Evolutionary conservation across 2,113 vertebrate species (phyloP), one percentile per base, ranked within the genome.

Genomic region (Platysteira castanea): DNA sequence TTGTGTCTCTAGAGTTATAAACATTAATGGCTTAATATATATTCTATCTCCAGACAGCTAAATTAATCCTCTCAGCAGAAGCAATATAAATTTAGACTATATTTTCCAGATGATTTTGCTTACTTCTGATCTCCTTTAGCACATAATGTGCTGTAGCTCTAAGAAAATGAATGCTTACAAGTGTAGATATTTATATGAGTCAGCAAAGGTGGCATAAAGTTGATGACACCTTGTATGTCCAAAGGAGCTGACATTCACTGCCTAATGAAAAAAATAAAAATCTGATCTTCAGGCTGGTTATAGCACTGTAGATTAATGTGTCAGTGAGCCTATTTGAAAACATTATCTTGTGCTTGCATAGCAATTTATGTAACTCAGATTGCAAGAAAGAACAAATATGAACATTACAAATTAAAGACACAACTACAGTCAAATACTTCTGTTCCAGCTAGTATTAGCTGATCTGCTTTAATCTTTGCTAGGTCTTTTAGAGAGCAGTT

Each of bases 161-260:
- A 94, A 90, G 94, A 96, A 96, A 97, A 96, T 61, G 79, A 97
- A 90, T 94, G 95, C 93, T 95, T 96, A 86, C 82, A 93, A 96
- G 75, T 69, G 46, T 96, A 89, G 89, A 92, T 95, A 87, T 95
- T 97, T 95, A 70, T 81, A 89, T 94, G 95, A 97, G 86, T 97
- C 96, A 97, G 97, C 97, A 96, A 87, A 96, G 81, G 94, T 89
- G 69, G 87, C 54, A 68, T 70, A 56, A 93, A 96, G 89, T 82
- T 94, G 95, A 96, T 97, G 95, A 94, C 80, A 97, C 92, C 94
- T 96, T 96, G 41, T 65, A 65, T 75, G 73, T 78, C 56, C 92
- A 93, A 92, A 94, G 93, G 89, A 98, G 85, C 75, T 96, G 80
- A 70, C 84, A 92, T 89, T 95, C 83, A 84, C 53, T 92, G 54